Base-by-base conservation (phyloP, 2,888 invertebrate genomes). In the Muschampia plurimacula region DNA sequence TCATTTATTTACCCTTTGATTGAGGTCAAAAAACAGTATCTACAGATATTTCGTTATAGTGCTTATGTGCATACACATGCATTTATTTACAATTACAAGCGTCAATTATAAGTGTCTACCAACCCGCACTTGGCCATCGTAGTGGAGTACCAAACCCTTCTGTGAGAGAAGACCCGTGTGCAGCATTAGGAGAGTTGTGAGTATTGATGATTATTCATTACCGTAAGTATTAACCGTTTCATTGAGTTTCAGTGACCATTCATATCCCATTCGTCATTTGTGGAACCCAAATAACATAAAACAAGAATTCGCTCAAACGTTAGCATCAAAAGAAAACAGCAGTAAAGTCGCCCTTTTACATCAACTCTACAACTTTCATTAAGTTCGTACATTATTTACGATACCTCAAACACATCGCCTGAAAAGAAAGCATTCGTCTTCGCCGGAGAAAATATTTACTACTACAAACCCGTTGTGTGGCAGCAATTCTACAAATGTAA, bases 401-500 rank as follows among this genome's bases (percentile, higher is more conserved):
- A 70, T 67, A 55, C 62, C 67, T 67, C 62, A 67, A 67, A 72
- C 64, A 70, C 66, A 71, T 72, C 72, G 67, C 66, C 67, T 72
- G 62, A 72, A 72, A 72, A 62, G 67, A 72, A 72, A 67, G 15
- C 67, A 67, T 72, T 67, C 72, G 72, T 72, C 72, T 72, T 67
- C 66, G 64, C 55, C 39, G 44, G 68, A 44, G 68, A 74, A 74
- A 75, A 75, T 77, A 74, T 69, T 65, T 75, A 55, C 67, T 67
- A 39, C 63, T 57, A 55, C 68, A 75, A 62, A 72, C 70, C 62
- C 22, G 68, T 39, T 46, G 68, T 75, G 75, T 78, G 71, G 75
- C 76, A 72, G 74, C 76, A 76, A 77, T 74, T 78, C 71, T 69
- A 71, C 69, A 69, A 72, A 74, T 75, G 74, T 72, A 59, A 65